A percentile compares a stretch with the other conserved stretches of the same genome.
Evolutionary conservation across 2,888 invertebrate genomes (phyloP).

Genomic region (Rhaphigaster nebulosa): DNA sequence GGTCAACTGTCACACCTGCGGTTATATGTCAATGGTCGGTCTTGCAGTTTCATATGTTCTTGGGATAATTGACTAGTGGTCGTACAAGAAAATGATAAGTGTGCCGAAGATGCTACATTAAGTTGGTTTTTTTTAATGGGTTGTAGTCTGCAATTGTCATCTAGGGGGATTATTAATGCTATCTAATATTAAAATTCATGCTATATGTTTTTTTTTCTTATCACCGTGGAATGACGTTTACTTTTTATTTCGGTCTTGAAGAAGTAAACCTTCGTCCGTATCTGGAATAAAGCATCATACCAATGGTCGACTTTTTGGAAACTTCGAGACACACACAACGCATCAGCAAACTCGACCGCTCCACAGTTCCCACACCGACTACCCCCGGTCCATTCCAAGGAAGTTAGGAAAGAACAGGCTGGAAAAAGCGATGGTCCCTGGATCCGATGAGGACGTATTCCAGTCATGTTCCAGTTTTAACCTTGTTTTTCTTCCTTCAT

Average conservation of each 20-base stretch:
- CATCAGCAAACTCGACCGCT: not conserved
- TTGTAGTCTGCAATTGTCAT: too few species aligned
- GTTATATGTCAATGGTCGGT: conserved; percentile 3
- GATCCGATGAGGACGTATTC: conserved; percentile 33
- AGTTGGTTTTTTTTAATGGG: not conserved
- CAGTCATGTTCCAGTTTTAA: conserved; percentile 52
- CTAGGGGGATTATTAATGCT: too few species aligned
- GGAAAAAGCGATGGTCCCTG: conserved; percentile 8
- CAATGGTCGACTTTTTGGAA: not conserved
- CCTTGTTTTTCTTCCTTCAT: conserved; percentile 54
- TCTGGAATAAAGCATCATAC: not conserved
- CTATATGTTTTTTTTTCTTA: not conserved
- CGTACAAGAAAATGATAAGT: not conserved
- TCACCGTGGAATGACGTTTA: not conserved
- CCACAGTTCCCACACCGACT: conserved; percentile 11
- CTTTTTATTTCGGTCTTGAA: not conserved
- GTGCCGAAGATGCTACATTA: not conserved
- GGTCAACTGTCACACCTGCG: conserved; percentile 11
- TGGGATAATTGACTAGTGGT: not conserved
- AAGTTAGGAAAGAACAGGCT: conserved; percentile 31
- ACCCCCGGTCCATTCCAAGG: conserved; percentile 38
- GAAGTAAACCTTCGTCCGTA: not conserved
- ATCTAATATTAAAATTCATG: too few species aligned
- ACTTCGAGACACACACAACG: not conserved
- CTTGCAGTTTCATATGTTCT: not conserved